These are phyloP conservation scores for Euura saliciscinereae DNA, from an alignment of 1,140 invertebrate genomes.

Conservation along the genomic window DNA sequence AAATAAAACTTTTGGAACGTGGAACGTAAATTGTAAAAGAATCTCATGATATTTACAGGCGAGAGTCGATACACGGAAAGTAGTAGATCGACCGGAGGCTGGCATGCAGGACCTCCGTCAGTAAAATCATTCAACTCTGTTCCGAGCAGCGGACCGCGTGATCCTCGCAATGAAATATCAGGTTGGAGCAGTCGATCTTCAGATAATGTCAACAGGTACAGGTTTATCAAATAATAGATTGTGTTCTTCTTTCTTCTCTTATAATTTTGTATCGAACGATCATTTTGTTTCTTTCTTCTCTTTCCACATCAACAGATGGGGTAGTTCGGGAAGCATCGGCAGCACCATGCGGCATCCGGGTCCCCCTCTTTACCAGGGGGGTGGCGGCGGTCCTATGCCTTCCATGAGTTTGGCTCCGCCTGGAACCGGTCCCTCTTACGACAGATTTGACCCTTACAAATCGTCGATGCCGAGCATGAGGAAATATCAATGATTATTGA, in stretches of 20 bases:
- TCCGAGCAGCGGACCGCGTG: constrained; percentile 45
- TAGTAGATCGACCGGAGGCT: constrained; percentile 50
- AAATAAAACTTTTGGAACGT: no score
- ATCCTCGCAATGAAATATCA: constrained; percentile 52
- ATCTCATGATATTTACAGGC: constrained; percentile 33
- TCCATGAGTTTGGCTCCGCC: constrained; percentile 51
- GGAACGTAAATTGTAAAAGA: not conserved
- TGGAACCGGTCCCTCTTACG: constrained; percentile 50
- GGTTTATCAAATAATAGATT: not conserved
- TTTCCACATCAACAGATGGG: constrained; percentile 43
- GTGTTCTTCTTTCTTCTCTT: not conserved
- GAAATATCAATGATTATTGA: constrained; percentile 45
- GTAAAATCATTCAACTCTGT: constrained; percentile 57
- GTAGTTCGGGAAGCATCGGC: constrained; percentile 53
- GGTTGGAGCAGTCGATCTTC: constrained; percentile 55
- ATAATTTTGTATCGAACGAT: constrained; percentile 3
- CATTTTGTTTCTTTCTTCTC: constrained; percentile 29
- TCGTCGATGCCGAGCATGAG: constrained; percentile 53
- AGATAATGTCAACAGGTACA: constrained; percentile 50
- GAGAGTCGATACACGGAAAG: constrained; percentile 56
- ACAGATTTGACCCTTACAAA: constrained; percentile 57
- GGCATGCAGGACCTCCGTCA: constrained; percentile 55
- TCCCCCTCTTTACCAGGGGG: constrained; percentile 53
- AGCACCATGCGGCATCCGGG: constrained; percentile 53
- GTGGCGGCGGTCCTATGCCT: constrained; percentile 41